Conservation (phyloP, 2,888 invertebrate species). For the Phyllotreta striolata region DNA sequence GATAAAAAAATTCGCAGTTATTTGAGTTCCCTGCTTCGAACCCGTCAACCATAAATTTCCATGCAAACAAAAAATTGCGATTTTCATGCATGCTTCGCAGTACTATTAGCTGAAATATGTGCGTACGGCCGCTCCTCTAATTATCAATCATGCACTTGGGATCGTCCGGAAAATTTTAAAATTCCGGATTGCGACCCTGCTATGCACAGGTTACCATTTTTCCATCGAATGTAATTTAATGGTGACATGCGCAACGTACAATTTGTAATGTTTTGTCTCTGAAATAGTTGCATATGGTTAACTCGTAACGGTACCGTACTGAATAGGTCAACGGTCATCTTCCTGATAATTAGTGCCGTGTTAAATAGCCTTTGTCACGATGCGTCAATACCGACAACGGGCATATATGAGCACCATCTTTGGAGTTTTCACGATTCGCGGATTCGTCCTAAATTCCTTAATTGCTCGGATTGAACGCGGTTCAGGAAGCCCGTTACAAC, state of each 20-base stretch:
- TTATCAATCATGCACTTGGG: too few species aligned
- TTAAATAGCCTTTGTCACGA: conserved; percentile 33
- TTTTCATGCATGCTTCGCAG: too few species aligned
- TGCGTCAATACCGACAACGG: conserved; percentile 24
- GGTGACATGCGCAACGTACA: conserved; percentile 17
- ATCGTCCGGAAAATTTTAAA: too few species aligned
- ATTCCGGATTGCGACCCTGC: not conserved
- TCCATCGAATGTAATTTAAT: conserved; percentile 22
- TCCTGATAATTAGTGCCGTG: conserved; percentile 33
- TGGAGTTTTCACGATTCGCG: conserved; percentile 18
- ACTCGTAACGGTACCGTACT: conserved; percentile 31
- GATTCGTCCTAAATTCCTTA: conserved; percentile 15
- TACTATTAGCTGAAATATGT: not conserved
- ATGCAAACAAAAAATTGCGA: too few species aligned
- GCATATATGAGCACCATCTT: conserved; percentile 19
- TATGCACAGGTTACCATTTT: conserved; percentile 10
- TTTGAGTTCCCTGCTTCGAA: too few species aligned
- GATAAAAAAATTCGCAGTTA: too few species aligned
- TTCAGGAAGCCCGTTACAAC: too few species aligned
- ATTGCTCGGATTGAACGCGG: too few species aligned
- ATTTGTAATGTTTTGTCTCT: conserved; percentile 27
- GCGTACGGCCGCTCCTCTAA: conserved; percentile 1
- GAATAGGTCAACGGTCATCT: conserved; percentile 35
- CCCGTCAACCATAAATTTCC: too few species aligned
- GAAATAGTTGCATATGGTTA: conserved; percentile 33